Evolutionary conservation across 1,140 invertebrate species (phyloP).

Genomic region (Drosophila teissieri): DNA sequence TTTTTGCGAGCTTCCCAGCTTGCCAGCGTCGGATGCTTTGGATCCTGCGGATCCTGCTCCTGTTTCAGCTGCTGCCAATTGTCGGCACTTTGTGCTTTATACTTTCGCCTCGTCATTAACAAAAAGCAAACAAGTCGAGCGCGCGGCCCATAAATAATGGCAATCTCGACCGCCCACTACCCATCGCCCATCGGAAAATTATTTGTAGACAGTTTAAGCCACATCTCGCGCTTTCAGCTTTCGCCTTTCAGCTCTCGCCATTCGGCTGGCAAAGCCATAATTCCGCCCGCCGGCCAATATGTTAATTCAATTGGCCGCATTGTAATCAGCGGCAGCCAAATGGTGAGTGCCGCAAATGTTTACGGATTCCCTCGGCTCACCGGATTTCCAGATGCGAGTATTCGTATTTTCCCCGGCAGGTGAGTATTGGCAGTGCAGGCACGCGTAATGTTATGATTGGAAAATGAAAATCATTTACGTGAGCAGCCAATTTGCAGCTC

Average conservation of each 20-base stretch:
- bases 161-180: conserved; percentile 21
- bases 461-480: conserved; percentile 84
- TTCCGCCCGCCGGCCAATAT: conserved; percentile 60
- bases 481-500: conserved; percentile 70
- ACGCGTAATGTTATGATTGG: conserved; percentile 79
- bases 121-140: conserved; percentile 73
- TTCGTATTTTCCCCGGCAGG: conserved; percentile 8
- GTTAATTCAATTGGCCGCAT: conserved; percentile 76
- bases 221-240: conserved; percentile 13
- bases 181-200: conserved; percentile 22
- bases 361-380: conserved; percentile 18
- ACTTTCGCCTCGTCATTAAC: conserved; percentile 61
- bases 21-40: background rate
- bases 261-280: conserved; percentile 17
- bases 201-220: conserved; percentile 67
- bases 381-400: background rate
- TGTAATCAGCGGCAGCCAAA: conserved; percentile 53
- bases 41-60: conserved; percentile 13
- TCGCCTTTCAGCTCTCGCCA: background rate
- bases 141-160: conserved; percentile 72
- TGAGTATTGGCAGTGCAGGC: conserved; percentile 69
- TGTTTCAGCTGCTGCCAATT: conserved; percentile 57
- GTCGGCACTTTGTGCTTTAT: conserved; percentile 62
- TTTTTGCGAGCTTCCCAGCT: conserved; percentile 56
- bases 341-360: conserved; percentile 40